These are phyloP conservation scores for Aphaenogaster floridana DNA, from an alignment of 1,140 invertebrate species.

Conservation along the genomic window DNA sequence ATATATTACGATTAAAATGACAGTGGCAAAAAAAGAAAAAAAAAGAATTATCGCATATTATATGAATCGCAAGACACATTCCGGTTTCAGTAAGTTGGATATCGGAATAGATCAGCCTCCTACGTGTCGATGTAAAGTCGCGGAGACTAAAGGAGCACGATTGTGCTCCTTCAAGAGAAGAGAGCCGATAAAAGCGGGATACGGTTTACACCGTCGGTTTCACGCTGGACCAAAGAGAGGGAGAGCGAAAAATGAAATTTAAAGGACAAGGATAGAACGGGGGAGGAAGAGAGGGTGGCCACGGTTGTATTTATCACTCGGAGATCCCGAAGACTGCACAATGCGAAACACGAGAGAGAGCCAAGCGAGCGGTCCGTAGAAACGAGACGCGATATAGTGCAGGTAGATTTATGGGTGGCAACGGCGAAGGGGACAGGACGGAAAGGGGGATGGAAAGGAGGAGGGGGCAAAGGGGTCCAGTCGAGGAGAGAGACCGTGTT, in stretches of 20 bases:
- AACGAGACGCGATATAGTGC: conserved; percentile 80
- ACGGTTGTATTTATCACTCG: conserved; percentile 71
- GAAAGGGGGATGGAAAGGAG: background rate
- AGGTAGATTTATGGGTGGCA: conserved; percentile 85
- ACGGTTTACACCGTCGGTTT: conserved; percentile 43
- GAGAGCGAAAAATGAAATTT: conserved; percentile 38
- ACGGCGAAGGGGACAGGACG: conserved; percentile 73
- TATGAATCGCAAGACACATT: background rate
- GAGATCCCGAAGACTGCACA: conserved; percentile 72
- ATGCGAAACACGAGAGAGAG: conserved; percentile 69
- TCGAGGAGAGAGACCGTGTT: conserved; percentile 71
- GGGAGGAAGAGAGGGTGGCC: conserved; percentile 32
- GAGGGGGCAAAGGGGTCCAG: conserved; percentile 1
- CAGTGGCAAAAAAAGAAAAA: background rate
- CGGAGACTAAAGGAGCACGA: background rate
- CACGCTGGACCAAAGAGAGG: conserved; percentile 28
- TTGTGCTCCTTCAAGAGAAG: background rate
- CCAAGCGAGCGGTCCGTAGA: conserved; percentile 49
- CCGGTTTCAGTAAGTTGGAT: background rate
- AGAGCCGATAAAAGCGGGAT: conserved; percentile 64
- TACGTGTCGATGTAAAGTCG: conserved; percentile 49
- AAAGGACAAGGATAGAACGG: conserved; percentile 19
- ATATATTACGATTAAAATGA: background rate
- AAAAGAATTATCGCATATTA: background rate
- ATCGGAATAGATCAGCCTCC: conserved; percentile 5